A percentile compares a stretch with the other conserved stretches of the same genome.
phyloP scores from a whole-genome alignment of 2,888 invertebrate genomes.

The Andricus quercusramuli region DNA sequence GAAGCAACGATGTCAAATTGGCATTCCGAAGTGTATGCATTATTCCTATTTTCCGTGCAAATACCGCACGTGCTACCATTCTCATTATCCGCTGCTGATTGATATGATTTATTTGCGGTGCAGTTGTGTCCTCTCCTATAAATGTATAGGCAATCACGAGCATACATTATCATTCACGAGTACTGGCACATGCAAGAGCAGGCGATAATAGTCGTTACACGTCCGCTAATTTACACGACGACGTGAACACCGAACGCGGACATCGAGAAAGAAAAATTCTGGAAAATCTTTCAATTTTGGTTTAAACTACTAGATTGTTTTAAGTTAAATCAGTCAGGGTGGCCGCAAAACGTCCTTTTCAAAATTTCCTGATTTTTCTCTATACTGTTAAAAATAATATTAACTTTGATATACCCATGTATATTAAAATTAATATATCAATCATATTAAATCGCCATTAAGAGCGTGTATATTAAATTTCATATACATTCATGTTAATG shows the following conservation, averaged over 20 bases:
- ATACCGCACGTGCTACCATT: neutral
- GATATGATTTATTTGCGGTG: constrained; percentile 9
- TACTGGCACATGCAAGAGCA: neutral
- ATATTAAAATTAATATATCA: no score
- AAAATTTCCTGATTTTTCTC: no score
- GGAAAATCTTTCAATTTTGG: no score
- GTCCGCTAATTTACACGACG: constrained; percentile 5
- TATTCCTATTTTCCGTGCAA: neutral
- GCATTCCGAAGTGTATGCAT: neutral
- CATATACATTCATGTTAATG: no score
- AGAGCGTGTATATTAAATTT: no score
- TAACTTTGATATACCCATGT: no score
- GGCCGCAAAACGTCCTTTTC: no score
- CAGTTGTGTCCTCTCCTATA: constrained; percentile 5
- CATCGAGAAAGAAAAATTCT: neutral
- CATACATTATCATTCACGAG: neutral
- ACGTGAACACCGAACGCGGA: neutral
- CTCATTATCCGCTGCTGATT: neutral
- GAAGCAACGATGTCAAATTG: constrained; percentile 9
- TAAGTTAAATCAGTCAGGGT: no score
- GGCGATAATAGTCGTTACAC: constrained; percentile 3
- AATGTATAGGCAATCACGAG: neutral
- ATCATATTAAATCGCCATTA: no score
- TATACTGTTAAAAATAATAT: no score
- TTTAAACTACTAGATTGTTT: no score